Conservation (phyloP, 2,888 invertebrate genomes). For the Agrotis exclamationis region DNA sequence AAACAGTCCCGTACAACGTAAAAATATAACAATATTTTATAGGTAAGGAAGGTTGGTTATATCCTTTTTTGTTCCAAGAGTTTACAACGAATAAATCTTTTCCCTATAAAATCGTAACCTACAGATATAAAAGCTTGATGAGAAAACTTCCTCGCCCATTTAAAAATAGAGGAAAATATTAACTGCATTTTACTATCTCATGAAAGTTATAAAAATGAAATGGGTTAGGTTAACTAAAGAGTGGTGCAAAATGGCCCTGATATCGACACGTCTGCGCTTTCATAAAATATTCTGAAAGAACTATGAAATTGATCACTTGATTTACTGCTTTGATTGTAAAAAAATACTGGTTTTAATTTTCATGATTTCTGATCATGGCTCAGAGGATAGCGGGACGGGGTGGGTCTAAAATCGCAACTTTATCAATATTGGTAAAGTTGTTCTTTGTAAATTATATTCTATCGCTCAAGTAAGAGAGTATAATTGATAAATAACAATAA, state of each 20-base stretch:
- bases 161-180: slow-evolving; percentile 30
- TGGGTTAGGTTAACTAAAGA: slow-evolving; percentile 28
- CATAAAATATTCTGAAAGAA: slow-evolving; percentile 26
- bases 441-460: no score
- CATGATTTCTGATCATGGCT: neutral
- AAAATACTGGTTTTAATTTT: neutral
- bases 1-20: no score
- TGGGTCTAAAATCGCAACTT: no score
- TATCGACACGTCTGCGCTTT: slow-evolving; percentile 1
- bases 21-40: no score
- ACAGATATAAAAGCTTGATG: slow-evolving; percentile 23
- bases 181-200: slow-evolving; percentile 41
- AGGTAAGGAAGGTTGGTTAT: neutral
- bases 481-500: no score
- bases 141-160: slow-evolving; percentile 27
- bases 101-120: neutral
- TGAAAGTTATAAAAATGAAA: slow-evolving; percentile 30
- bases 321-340: slow-evolving; percentile 13
- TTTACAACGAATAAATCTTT: neutral
- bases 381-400: no score
- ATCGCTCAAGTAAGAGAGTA: no score
- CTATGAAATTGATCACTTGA: slow-evolving; percentile 5
- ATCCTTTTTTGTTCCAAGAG: no score
- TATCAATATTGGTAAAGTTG: no score
- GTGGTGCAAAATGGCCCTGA: slow-evolving; percentile 1